Conservation (phyloP, 1,140 invertebrate species). For the Scaptomyza pallida region DNA sequence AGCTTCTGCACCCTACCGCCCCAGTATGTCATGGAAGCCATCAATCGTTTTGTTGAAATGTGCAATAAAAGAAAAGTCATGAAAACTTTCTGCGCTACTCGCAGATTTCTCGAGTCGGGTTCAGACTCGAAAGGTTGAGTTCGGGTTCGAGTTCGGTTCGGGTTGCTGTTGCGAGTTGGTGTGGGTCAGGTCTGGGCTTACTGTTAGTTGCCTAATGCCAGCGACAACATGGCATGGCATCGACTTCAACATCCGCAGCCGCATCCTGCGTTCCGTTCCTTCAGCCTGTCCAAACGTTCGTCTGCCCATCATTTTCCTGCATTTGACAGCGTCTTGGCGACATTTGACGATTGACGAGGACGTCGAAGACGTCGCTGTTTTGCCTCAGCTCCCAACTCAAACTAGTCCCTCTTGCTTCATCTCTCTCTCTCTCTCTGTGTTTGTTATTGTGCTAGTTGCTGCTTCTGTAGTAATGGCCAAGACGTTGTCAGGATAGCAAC, state of each 20-base stretch:
- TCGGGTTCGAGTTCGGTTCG: not conserved
- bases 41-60: constrained; percentile 84
- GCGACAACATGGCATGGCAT: constrained; percentile 68
- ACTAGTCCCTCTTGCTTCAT: not conserved
- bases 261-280: constrained; percentile 9
- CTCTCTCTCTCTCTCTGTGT: not conserved
- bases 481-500: constrained; percentile 39
- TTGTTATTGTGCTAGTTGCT: constrained; percentile 57
- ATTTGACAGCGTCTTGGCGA: constrained; percentile 80
- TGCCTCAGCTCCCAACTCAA: constrained; percentile 1
- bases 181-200: constrained; percentile 16
- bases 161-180: too few species aligned
- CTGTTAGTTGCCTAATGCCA: constrained; percentile 74
- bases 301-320: constrained; percentile 65
- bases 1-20: not conserved
- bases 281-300: constrained; percentile 27
- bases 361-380: constrained; percentile 56
- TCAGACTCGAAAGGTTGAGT: not conserved
- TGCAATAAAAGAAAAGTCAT: constrained; percentile 84
- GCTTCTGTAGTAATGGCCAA: constrained; percentile 1
- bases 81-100: constrained; percentile 82
- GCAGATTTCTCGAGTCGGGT: constrained; percentile 62
- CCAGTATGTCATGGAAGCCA: constrained; percentile 78
- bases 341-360: constrained; percentile 84
- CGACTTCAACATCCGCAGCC: constrained; percentile 29